Evolutionary conservation across 2,113 vertebrate species (phyloP).

Genomic region (Anhinga rufa): DNA sequence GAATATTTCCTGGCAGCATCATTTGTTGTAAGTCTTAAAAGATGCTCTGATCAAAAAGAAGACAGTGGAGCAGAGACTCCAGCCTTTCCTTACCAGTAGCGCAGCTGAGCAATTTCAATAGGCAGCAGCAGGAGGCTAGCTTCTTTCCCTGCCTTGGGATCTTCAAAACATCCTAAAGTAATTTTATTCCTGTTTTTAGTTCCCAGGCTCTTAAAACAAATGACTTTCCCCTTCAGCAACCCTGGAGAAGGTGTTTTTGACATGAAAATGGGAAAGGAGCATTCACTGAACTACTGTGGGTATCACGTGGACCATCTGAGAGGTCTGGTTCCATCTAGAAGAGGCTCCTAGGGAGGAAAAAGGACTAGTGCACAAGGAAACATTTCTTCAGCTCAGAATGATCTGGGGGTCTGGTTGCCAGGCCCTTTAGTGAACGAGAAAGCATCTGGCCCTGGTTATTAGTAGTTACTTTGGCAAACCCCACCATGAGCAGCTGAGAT

Average conservation of each 20-base stretch:
- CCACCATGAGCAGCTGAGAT: neutral
- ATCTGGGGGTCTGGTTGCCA: neutral
- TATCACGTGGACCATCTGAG: neutral
- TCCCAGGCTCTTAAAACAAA: neutral
- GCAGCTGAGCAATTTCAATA: neutral
- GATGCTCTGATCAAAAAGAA: neutral
- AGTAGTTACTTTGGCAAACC: neutral
- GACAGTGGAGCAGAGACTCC: neutral
- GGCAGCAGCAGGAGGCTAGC: neutral
- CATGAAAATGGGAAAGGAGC: neutral
- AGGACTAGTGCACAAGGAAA: neutral
- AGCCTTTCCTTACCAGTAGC: neutral
- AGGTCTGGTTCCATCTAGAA: neutral
- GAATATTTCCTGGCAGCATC: constrained; percentile 4
- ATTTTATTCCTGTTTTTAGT: neutral
- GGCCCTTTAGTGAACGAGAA: neutral
- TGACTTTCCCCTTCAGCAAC: neutral
- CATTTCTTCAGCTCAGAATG: neutral
- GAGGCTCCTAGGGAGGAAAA: neutral
- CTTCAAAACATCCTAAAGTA: neutral
- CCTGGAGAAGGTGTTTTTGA: neutral
- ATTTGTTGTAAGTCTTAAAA: neutral
- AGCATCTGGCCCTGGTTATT: neutral
- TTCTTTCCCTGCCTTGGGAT: neutral
- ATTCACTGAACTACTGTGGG: neutral